A percentile compares a stretch with the other conserved stretches of the same genome.
phyloP scores from a whole-genome alignment of 2,113 vertebrate genomes.

The Thunnus thynnus region DNA sequence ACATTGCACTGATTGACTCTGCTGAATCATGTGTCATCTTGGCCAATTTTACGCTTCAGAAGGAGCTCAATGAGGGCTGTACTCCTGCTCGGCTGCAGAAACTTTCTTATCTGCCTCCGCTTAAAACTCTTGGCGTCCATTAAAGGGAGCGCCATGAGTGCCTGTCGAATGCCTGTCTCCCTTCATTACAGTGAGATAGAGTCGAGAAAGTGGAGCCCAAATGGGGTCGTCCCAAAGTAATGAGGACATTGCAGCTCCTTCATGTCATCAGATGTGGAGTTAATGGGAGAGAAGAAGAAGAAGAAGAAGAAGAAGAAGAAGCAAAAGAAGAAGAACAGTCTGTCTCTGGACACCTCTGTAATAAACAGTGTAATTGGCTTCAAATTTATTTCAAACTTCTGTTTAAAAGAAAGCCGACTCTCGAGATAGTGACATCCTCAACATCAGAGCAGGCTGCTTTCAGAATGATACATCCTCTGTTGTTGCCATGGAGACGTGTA shows the following conservation, averaged over 20 bases:
- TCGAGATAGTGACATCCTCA: slow-evolving; percentile 15
- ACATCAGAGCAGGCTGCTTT: slow-evolving; percentile 33
- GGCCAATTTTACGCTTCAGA: slow-evolving; percentile 9
- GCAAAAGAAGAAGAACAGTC: slow-evolving; percentile 10
- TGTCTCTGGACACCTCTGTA: slow-evolving; percentile 29
- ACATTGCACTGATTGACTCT: background rate
- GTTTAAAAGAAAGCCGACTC: slow-evolving; percentile 15
- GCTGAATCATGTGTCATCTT: slow-evolving; percentile 4
- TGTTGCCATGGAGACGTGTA: slow-evolving; percentile 66
- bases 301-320: slow-evolving; percentile 9
- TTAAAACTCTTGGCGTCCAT: slow-evolving; percentile 36
- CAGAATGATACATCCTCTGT: slow-evolving; percentile 19
- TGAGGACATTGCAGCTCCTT: slow-evolving; percentile 55
- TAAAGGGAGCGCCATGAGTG: slow-evolving; percentile 30
- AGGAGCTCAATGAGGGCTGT: background rate
- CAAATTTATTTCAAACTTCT: slow-evolving; percentile 32
- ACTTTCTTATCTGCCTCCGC: slow-evolving; percentile 41
- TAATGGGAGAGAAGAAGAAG: slow-evolving; percentile 29
- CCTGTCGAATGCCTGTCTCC: slow-evolving; percentile 48
- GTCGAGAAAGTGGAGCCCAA: slow-evolving; percentile 37
- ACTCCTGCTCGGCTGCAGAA: slow-evolving; percentile 10
- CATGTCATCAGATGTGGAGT: slow-evolving; percentile 46
- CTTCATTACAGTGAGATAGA: slow-evolving; percentile 65
- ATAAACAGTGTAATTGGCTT: slow-evolving; percentile 28
- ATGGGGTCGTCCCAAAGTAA: slow-evolving; percentile 57